Evolutionary conservation across 2,888 invertebrate genomes (phyloP).

Genomic region (Erebia ligea): DNA sequence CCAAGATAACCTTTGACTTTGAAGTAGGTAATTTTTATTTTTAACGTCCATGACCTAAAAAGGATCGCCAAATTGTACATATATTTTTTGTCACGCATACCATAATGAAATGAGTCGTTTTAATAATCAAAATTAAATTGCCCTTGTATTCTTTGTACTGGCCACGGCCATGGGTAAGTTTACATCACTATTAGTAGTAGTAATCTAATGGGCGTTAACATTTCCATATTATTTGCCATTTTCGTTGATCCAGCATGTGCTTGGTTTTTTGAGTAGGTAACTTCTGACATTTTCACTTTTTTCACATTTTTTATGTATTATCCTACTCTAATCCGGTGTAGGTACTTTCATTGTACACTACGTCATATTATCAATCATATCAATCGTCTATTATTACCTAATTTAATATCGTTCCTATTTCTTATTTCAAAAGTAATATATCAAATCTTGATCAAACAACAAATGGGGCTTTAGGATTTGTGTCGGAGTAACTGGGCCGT

Average conservation of each 20-base stretch:
- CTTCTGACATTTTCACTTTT: neutral
- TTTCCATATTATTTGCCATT: neutral
- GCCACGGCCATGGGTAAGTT: constrained; percentile 5
- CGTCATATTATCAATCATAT: neutral
- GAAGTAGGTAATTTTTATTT: constrained; percentile 31
- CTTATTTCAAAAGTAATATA: constrained; percentile 43
- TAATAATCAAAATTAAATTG: constrained; percentile 28
- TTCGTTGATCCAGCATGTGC: neutral
- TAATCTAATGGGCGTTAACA: neutral
- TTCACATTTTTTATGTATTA: neutral
- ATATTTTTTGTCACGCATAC: constrained; percentile 20
- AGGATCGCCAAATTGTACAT: constrained; percentile 25
- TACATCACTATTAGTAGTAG: constrained; percentile 2
- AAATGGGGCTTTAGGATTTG: constrained; percentile 61
- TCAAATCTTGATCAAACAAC: constrained; percentile 53
- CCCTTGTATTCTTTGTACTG: constrained; percentile 19
- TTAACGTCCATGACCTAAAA: constrained; percentile 36
- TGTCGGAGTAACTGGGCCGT: constrained; percentile 61
- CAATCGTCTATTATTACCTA: neutral
- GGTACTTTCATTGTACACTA: neutral
- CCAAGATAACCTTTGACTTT: constrained; percentile 42
- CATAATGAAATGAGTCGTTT: constrained; percentile 13
- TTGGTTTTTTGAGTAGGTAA: neutral
- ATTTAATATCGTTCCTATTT: no score
- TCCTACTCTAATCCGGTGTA: neutral